Evolutionary conservation across 2,797 vertebrate species (phyloP), one percentile per base, ranked within the genome.

Genomic region (Squalus acanthias): DNA sequence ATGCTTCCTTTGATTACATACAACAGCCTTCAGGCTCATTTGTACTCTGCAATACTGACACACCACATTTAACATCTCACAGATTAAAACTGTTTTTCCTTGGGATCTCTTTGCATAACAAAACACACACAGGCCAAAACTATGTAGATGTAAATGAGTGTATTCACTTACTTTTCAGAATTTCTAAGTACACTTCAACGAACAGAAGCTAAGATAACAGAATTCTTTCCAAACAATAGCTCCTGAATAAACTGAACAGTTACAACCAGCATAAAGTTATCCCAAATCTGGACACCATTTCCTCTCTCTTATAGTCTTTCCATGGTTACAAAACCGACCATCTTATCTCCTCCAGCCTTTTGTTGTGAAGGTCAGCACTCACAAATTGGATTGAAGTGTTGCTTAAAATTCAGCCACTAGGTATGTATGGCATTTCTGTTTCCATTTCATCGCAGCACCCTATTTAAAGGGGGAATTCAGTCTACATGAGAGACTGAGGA

Each of bases 1-100:
- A 72, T 57, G 70, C 70, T 95, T 95, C 94, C 94, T 95, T 95
- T n/a, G 53, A 76, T 95, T 95, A 95, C 50, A 72, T 46, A 57
- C 46, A 93, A 93, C 91, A 69, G 63, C 65, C 63, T 93, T 93
- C 39, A 93, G 91, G 63, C 65, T 93, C n/a, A 60, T 95, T 57
- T 95, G 69, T 95, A n/a, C 46, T 95, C 24, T 95, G 46, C 26
- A 95, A 74, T 53, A 53, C 70, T 60, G 94, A 95, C 46, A 76
- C 50, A 76, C 50, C 15, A 17, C 94, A 95, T 95, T 95, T 72
- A 74, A 95, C 94, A 95, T 57, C 70, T 53, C 46, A 74, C 94
- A 60, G 70, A 57, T 95, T 76, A 76, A 57, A 95, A 74, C 69
- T 76, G 94, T 74, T 95, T 63, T 74, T 76, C 70, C 67, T 76